Base-by-base conservation (phyloP, 2,113 vertebrate species). In the Dissostichus mawsoni region DNA sequence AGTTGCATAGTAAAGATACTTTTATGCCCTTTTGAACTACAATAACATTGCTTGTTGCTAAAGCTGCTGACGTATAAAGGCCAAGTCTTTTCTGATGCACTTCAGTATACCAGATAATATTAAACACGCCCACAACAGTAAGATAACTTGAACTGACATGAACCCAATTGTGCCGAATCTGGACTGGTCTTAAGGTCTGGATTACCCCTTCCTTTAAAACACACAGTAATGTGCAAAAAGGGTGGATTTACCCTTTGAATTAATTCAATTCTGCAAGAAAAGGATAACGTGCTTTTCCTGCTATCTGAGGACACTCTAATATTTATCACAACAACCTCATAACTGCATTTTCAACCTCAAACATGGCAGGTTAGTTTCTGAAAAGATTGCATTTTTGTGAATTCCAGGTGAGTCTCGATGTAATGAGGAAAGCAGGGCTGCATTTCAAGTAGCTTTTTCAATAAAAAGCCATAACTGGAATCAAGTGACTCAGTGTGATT, bases 401-500 rank as follows among this genome's bases (percentile, higher is more conserved):
- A 29, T 3, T 29, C 25, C 25, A 29, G 25, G 25, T 29, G 25
- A 29, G 25, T 29, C 25, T 3, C 25, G 25, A 29, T 29, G 25
- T 29, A 29, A 29, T 3, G 25, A 29, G 50, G 81, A 70, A 47
- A 77, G 44, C 59, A 51, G 23, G 50, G 12, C 48, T 14, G 36
- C 36, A 7, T 66, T 59, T 86, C 65, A 68, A 78, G 36, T 5
- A 64, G 61, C 56, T 23, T 67, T 20, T 47, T 20, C 13, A 45
- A 13, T 18, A 48, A 81, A 77, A 76, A 11, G 16, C 63, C 3
- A 65, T 63, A 78, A 61, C 53, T 45, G 56, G 8, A 72, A 66
- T 48, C 20, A 29, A 68, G 53, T 65, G 36, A 80, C 67, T 79
- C 53, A 62, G 18, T 78, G 23, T 67, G 56, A 57, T 53, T 51